These are phyloP conservation scores for Ectropis crepuscularia DNA, from an alignment of 2,888 invertebrate species.

Conservation along the genomic window DNA sequence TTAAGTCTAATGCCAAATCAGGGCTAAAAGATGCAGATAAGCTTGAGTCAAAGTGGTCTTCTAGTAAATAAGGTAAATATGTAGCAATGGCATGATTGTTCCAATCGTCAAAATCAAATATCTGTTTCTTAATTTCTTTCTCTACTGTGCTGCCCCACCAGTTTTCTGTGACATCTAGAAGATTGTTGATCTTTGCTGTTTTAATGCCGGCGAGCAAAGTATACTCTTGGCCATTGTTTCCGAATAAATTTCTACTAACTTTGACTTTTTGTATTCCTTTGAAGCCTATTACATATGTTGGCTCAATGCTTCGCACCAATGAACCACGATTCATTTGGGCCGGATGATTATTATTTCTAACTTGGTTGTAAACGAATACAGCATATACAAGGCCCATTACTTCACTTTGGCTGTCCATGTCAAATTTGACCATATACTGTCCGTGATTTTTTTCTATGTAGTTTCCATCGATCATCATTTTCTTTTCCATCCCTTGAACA, in stretches of 20 bases:
- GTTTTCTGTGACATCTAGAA: constrained; percentile 95
- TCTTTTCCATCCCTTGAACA: constrained; percentile 98
- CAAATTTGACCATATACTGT: constrained; percentile 93
- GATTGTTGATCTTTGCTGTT: constrained; percentile 94
- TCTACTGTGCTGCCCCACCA: constrained; percentile 97
- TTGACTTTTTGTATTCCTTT: constrained; percentile 97
- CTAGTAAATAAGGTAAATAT: constrained; percentile 94
- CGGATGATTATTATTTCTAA: constrained; percentile 88
- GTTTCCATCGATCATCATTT: constrained; percentile 93
- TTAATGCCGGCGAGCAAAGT: constrained; percentile 96
- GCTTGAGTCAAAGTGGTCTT: constrained; percentile 90
- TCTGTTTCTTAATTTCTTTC: constrained; percentile 89
- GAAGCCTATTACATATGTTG: constrained; percentile 95
- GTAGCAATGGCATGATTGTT: constrained; percentile 98
- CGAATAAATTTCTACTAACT: constrained; percentile 95
- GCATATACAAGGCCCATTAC: constrained; percentile 94
- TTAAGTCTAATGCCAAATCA: constrained; percentile 83
- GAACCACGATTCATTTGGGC: constrained; percentile 63
- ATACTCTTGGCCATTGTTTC: constrained; percentile 93
- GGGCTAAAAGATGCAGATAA: constrained; percentile 88
- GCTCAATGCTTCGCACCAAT: constrained; percentile 75
- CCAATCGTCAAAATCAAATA: constrained; percentile 99
- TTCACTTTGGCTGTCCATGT: constrained; percentile 96
- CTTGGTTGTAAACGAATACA: constrained; percentile 90
- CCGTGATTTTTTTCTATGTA: constrained; percentile 92